Percentiles rank a stretch among this genome's conserved stretches.
Conservation (phyloP, 2,113 vertebrate species). For the Pelvicachromis taeniatus region DNA sequence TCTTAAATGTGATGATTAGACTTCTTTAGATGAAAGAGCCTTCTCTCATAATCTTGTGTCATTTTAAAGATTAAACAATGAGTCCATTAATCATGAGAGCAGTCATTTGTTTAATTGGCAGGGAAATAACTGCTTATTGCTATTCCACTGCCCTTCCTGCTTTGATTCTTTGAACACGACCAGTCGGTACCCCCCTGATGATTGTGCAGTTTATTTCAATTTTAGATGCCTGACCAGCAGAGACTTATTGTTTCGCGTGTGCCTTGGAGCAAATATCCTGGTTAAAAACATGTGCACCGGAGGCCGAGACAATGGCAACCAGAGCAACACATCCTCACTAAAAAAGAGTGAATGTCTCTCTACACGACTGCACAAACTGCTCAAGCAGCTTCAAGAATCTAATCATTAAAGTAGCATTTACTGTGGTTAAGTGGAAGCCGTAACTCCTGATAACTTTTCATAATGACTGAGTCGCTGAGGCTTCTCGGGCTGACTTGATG, state of each 20-base stretch:
- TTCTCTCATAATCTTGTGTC: not conserved
- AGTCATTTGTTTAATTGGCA: not conserved
- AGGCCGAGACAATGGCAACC: not conserved
- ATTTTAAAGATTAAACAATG: not conserved
- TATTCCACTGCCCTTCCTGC: not conserved
- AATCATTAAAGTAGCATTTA: not conserved
- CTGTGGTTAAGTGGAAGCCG: not conserved
- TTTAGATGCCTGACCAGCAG: accelerated
- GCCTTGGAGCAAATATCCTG: not conserved
- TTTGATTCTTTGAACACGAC: not conserved
- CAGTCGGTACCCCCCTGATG: not conserved
- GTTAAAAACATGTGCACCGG: not conserved
- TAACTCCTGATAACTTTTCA: not conserved
- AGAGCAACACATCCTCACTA: not conserved
- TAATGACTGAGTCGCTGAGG: not conserved
- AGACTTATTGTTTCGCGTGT: not conserved
- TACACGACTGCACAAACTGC: not conserved
- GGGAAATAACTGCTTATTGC: not conserved
- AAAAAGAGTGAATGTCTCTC: not conserved
- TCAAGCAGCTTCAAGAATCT: not conserved
- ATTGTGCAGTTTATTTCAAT: not conserved
- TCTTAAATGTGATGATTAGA: not conserved
- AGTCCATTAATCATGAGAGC: not conserved
- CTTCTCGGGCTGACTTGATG: not conserved
- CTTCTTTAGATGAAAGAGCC: not conserved